Percentiles rank a stretch among this genome's conserved stretches.
These are phyloP conservation scores for Pachycephala philippinensis DNA, from an alignment of 2,113 vertebrate genomes.

Conservation along the genomic window DNA sequence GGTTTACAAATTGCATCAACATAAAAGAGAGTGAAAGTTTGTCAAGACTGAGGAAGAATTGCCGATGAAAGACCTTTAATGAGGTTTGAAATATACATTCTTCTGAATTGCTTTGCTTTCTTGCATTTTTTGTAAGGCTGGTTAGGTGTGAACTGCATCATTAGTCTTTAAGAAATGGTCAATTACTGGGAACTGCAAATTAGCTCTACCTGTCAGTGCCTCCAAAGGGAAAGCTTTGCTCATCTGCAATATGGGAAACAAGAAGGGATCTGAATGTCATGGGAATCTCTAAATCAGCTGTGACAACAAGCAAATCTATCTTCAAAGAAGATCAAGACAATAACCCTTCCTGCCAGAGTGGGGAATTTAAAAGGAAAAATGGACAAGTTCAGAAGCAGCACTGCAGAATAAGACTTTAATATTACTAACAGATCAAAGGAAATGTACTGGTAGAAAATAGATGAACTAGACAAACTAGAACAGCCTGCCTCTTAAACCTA, in stretches of 20 bases:
- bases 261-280: background rate
- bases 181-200: constrained; percentile 56
- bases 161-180: constrained; percentile 61
- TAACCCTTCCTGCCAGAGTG: background rate
- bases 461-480: background rate
- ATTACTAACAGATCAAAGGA: background rate
- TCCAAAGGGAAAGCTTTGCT: constrained; percentile 39
- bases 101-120: constrained; percentile 23
- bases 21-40: constrained; percentile 2
- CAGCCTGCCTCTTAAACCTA: background rate
- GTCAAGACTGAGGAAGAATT: constrained; percentile 8
- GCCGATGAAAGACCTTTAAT: constrained; percentile 18
- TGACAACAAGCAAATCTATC: constrained; percentile 26
- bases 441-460: background rate
- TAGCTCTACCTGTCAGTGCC: constrained; percentile 44
- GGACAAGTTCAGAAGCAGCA: background rate
- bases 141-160: constrained; percentile 49
- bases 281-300: constrained; percentile 33
- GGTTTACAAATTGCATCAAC: background rate
- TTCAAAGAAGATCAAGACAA: constrained; percentile 21
- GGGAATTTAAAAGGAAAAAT: constrained; percentile 7
- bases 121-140: constrained; percentile 14
- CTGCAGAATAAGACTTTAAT: background rate
- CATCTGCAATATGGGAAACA: background rate
- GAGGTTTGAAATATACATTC: constrained; percentile 31